Evolutionary conservation across 2,113 vertebrate genomes (phyloP).

Genomic region (Chaetops frenatus): DNA sequence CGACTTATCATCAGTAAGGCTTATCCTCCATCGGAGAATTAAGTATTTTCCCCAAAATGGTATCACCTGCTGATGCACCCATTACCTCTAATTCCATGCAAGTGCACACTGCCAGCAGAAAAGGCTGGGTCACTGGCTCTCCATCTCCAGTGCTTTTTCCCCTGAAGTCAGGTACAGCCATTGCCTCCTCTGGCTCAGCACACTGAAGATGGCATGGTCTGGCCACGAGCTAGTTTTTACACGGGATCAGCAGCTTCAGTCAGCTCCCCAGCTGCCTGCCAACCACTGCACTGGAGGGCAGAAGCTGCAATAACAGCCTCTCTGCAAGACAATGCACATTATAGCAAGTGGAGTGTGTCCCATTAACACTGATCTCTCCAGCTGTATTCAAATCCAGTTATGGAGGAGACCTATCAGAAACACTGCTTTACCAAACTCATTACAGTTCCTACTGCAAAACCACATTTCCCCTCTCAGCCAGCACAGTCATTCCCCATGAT

Average conservation of each 20-base stretch:
- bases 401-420: background rate
- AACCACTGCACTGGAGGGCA: background rate
- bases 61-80: background rate
- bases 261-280: background rate
- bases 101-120: background rate
- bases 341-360: background rate
- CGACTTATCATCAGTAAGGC: background rate
- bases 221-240: background rate
- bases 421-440: background rate
- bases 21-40: background rate
- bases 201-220: background rate
- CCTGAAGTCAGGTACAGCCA: background rate
- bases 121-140: background rate
- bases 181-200: background rate
- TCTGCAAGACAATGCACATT: background rate
- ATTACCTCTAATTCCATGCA: background rate
- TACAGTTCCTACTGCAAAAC: background rate
- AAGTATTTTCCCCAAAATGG: background rate
- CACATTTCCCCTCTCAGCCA: background rate
- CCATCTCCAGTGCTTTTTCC: background rate
- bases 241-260: background rate
- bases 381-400: background rate
- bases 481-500: background rate
- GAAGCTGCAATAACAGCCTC: background rate
- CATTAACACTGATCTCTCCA: background rate